These are phyloP conservation scores for Dioctria rufipes DNA, from an alignment of 2,888 invertebrate genomes.

Conservation along the genomic window DNA sequence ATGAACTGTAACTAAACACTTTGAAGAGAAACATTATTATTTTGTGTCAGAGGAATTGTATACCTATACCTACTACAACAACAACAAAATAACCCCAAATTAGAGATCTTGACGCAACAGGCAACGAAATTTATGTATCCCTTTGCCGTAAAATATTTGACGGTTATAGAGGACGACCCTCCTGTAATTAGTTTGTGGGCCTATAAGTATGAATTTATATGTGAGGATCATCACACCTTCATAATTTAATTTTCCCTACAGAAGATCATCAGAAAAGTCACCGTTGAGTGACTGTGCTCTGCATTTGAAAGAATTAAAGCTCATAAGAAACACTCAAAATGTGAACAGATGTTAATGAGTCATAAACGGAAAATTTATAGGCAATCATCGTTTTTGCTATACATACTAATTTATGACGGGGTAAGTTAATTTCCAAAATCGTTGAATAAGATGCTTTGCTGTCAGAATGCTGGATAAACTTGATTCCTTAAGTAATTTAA, in stretches of 20 bases:
- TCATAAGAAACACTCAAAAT: slow-evolving; percentile 26
- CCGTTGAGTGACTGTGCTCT: slow-evolving; percentile 21
- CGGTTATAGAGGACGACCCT: slow-evolving; percentile 7
- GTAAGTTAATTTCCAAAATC: neutral
- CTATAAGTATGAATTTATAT: slow-evolving; percentile 41
- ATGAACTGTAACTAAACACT: slow-evolving; percentile 39
- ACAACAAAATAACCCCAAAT: neutral
- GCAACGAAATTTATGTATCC: slow-evolving; percentile 32
- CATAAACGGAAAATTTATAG: slow-evolving; percentile 49
- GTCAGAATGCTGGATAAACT: slow-evolving; percentile 1
- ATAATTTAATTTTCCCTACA: slow-evolving; percentile 51
- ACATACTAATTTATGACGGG: slow-evolving; percentile 8
- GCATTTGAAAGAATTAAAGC: slow-evolving; percentile 11
- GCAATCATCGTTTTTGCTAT: slow-evolving; percentile 1
- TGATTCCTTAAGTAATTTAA: neutral
- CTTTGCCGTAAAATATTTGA: slow-evolving; percentile 23
- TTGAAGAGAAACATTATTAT: neutral
- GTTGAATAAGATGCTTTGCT: slow-evolving; percentile 22
- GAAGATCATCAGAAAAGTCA: slow-evolving; percentile 24
- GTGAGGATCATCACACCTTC: slow-evolving; percentile 58
- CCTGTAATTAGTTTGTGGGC: slow-evolving; percentile 44
- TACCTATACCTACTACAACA: no score
- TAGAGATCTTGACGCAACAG: neutral
- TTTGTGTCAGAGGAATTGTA: neutral
- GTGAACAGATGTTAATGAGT: slow-evolving; percentile 50